phyloP scores from a whole-genome alignment of 1,140 invertebrate species.

The Drosophila pandora region DNA sequence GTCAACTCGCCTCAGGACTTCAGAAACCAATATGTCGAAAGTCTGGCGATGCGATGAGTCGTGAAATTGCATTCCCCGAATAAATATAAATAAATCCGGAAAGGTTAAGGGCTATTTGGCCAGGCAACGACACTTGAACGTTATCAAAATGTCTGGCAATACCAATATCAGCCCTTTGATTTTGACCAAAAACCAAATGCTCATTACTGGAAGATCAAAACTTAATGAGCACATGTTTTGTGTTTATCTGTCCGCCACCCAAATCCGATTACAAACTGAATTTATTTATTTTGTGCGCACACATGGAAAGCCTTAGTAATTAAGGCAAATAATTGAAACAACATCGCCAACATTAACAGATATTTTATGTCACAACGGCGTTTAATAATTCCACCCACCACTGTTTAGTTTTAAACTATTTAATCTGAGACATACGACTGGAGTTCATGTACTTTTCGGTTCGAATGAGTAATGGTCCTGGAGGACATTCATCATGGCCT shows the following conservation, averaged over 20 bases:
- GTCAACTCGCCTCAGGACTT: conserved; percentile 12
- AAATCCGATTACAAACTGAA: conserved; percentile 28
- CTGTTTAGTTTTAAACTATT: neutral
- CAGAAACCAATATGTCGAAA: conserved; percentile 4
- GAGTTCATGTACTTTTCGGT: conserved; percentile 11
- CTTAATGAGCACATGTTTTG: neutral
- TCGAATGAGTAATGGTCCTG: conserved; percentile 58
- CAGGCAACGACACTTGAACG: conserved; percentile 39
- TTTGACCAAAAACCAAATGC: conserved; percentile 12
- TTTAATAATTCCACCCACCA: neutral
- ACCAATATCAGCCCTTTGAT: neutral
- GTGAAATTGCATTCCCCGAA: conserved; percentile 48
- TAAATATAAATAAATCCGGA: conserved; percentile 1
- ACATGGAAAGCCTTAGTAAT: conserved; percentile 3
- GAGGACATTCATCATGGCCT: conserved; percentile 58
- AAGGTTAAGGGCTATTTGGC: conserved; percentile 28
- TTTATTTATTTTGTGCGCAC: conserved; percentile 12
- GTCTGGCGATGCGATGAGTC: conserved; percentile 47
- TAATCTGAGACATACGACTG: neutral
- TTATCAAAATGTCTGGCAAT: conserved; percentile 3
- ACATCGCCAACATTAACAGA: neutral
- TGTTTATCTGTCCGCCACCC: conserved; percentile 4
- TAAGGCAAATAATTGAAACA: neutral
- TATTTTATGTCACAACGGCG: neutral
- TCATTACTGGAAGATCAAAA: conserved; percentile 10